phyloP scores from a whole-genome alignment of 2,113 vertebrate genomes.

The Rattus norvegicus region DNA sequence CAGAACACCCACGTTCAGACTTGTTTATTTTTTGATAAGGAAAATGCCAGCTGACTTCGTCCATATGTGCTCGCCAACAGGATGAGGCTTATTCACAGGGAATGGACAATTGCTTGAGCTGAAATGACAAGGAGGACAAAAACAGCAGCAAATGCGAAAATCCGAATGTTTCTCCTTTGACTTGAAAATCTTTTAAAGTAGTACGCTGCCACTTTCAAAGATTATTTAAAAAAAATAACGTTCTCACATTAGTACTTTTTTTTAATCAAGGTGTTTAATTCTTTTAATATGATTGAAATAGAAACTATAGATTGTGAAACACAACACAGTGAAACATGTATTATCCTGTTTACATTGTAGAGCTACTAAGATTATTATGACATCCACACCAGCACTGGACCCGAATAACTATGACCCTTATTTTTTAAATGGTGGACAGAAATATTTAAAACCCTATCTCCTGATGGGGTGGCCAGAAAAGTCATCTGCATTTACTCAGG shows the following conservation, averaged over 20 bases:
- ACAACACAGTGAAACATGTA: slow-evolving; percentile 41
- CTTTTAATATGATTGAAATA: not conserved
- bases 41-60: slow-evolving; percentile 88
- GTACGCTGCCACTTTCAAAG: not conserved
- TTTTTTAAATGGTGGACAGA: slow-evolving; percentile 74
- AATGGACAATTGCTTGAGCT: slow-evolving; percentile 80
- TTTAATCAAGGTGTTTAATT: not conserved
- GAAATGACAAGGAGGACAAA: slow-evolving; percentile 68
- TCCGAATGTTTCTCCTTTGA: slow-evolving; percentile 21
- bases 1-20: slow-evolving; percentile 89
- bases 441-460: slow-evolving; percentile 56
- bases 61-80: slow-evolving; percentile 87
- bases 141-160: slow-evolving; percentile 71
- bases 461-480: slow-evolving; percentile 51
- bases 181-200: slow-evolving; percentile 21
- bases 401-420: slow-evolving; percentile 68
- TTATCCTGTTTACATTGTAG: slow-evolving; percentile 1
- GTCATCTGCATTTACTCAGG: not conserved
- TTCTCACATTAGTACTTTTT: not conserved
- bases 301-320: slow-evolving; percentile 10
- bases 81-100: slow-evolving; percentile 78
- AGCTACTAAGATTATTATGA: slow-evolving; percentile 46
- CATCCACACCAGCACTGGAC: slow-evolving; percentile 59
- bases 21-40: slow-evolving; percentile 90
- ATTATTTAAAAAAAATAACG: not conserved